A percentile compares a stretch with the other conserved stretches of the same genome.
phyloP scores from a whole-genome alignment of 2,113 vertebrate species.

The Haliaeetus leucogaster region DNA sequence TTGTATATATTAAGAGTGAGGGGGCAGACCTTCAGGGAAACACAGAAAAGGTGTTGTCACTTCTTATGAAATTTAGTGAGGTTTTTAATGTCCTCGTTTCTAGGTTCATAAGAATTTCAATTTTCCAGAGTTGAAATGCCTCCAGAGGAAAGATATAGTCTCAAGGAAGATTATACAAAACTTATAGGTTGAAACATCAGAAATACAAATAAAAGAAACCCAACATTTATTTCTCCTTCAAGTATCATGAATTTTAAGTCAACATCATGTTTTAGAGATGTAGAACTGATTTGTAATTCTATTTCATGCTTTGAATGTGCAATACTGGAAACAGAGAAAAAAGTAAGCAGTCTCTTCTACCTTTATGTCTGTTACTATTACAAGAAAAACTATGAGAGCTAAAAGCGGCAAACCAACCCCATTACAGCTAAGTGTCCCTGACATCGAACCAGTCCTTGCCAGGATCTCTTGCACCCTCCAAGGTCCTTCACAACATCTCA shows the following conservation, averaged over 20 bases:
- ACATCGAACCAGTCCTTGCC: not conserved
- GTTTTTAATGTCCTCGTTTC: not conserved
- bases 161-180: not conserved
- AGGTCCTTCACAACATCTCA: not conserved
- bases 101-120: not conserved
- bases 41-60: not conserved
- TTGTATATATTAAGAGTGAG: not conserved
- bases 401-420: not conserved
- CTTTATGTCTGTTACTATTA: not conserved
- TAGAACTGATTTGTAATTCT: not conserved
- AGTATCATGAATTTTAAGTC: not conserved
- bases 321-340: not conserved
- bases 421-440: not conserved
- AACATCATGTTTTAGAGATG: not conserved
- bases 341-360: not conserved
- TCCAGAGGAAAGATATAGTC: not conserved
- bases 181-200: not conserved
- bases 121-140: not conserved
- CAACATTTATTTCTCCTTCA: not conserved
- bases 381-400: not conserved
- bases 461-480: not conserved
- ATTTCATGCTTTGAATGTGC: not conserved
- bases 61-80: not conserved
- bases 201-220: constrained; percentile 2
- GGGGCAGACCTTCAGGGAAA: not conserved